Conservation (phyloP, 2,113 vertebrate genomes). For the Onychorhynchus coronatus region DNA sequence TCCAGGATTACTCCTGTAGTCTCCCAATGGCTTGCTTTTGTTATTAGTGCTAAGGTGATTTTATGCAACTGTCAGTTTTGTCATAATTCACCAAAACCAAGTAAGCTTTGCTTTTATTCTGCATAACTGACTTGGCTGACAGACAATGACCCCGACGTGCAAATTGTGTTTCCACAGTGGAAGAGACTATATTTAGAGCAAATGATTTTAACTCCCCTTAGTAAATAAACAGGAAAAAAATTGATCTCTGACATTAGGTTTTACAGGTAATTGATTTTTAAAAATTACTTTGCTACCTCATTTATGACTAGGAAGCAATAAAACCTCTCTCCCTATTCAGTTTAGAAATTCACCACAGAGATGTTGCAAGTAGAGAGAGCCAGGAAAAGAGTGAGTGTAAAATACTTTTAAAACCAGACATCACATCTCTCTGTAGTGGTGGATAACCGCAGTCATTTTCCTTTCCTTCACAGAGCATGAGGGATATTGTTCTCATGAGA, state of each 20-base stretch:
- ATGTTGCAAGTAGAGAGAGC: neutral
- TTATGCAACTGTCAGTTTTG: neutral
- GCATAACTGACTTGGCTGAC: neutral
- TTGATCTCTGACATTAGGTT: neutral
- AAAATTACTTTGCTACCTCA: neutral
- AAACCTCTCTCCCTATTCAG: neutral
- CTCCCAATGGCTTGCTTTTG: neutral
- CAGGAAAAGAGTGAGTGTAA: neutral
- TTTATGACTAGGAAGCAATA: slow-evolving; percentile 4
- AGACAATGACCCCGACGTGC: neutral
- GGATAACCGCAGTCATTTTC: neutral
- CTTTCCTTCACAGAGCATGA: neutral
- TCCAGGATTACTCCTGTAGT: neutral
- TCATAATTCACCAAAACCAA: neutral
- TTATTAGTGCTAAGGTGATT: neutral
- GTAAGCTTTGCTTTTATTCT: neutral
- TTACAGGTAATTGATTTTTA: neutral
- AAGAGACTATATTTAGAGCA: neutral
- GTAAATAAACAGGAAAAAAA: neutral
- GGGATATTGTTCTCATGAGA: neutral
- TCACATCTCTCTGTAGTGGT: neutral
- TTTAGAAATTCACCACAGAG: neutral
- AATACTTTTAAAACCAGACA: neutral
- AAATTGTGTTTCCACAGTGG: neutral
- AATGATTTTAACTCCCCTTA: neutral